These are phyloP conservation scores for Arrhamphus sclerolepis DNA, from an alignment of 2,797 vertebrate species.

Conservation along the genomic window DNA sequence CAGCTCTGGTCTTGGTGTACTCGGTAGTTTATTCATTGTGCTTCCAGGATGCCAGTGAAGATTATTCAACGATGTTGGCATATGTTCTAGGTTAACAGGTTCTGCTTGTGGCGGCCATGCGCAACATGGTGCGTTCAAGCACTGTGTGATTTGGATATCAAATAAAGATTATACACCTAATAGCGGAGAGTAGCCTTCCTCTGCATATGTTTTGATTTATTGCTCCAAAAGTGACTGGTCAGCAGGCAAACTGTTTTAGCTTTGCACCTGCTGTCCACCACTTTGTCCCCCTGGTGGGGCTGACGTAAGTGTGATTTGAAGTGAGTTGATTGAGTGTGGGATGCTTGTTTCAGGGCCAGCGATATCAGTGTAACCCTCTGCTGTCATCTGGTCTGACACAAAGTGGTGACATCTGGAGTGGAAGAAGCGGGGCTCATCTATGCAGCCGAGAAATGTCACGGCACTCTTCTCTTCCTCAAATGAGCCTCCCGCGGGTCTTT, in stretches of 20 bases:
- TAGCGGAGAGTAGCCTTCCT: slow-evolving; percentile 29
- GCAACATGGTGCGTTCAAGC: slow-evolving; percentile 31
- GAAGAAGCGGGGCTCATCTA: slow-evolving; percentile 43
- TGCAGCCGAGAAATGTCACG: slow-evolving; percentile 37
- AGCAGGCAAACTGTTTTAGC: slow-evolving; percentile 31
- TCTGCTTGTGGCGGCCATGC: slow-evolving; percentile 68
- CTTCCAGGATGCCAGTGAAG: slow-evolving; percentile 36
- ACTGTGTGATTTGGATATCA: slow-evolving; percentile 43
- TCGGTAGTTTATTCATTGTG: slow-evolving; percentile 47
- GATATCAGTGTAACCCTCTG: slow-evolving; percentile 20
- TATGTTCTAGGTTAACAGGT: slow-evolving; percentile 73
- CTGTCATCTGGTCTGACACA: slow-evolving; percentile 47
- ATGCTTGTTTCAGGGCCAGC: slow-evolving; percentile 25
- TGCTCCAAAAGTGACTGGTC: slow-evolving; percentile 30
- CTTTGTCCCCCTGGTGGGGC: slow-evolving; percentile 45
- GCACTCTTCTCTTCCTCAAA: slow-evolving; percentile 2
- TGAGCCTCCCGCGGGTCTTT: slow-evolving; percentile 17
- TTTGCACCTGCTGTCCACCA: slow-evolving; percentile 71
- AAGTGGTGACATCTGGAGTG: slow-evolving; percentile 56
- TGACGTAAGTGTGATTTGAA: slow-evolving; percentile 55
- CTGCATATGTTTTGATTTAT: slow-evolving; percentile 35
- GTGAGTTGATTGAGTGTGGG: slow-evolving; percentile 26
- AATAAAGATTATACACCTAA: slow-evolving; percentile 45
- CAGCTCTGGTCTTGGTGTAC: slow-evolving; percentile 48
- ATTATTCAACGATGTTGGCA: slow-evolving; percentile 60